These are phyloP conservation scores for Sorex fumeus DNA, from an alignment of 2,113 vertebrate genomes.

Conservation along the genomic window DNA sequence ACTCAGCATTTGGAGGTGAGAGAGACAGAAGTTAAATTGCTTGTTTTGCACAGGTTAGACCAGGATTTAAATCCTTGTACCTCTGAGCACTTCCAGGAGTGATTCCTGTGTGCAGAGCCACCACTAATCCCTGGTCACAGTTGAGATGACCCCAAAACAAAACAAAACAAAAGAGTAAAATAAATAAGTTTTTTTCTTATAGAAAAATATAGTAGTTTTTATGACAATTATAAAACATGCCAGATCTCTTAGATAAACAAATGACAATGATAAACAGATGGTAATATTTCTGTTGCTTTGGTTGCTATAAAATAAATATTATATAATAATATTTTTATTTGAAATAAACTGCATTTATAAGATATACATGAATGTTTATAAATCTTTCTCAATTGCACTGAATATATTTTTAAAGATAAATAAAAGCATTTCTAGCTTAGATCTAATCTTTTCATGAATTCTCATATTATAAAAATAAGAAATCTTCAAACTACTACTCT, in stretches of 20 bases:
- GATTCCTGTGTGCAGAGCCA: too few relatives aligned
- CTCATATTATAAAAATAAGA: neutral
- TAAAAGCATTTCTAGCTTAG: conserved; percentile 63
- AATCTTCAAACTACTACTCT: conserved; percentile 69
- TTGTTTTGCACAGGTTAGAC: too few relatives aligned
- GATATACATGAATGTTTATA: neutral
- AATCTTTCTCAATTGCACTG: neutral
- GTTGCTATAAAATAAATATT: neutral
- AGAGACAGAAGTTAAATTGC: too few relatives aligned
- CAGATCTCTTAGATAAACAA: neutral
- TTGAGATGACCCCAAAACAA: too few relatives aligned
- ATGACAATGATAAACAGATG: neutral
- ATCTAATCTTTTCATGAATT: conserved; percentile 59
- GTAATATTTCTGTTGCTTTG: neutral
- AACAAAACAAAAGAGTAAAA: too few relatives aligned
- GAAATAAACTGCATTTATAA: neutral
- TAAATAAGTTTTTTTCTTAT: neutral
- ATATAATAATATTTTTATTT: neutral
- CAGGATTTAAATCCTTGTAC: too few relatives aligned
- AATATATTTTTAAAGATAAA: conserved; percentile 51
- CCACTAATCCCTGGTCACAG: too few relatives aligned
- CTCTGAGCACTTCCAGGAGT: too few relatives aligned
- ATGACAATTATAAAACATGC: neutral
- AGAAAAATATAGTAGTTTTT: neutral
- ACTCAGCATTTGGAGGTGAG: neutral